Evolutionary conservation across 2,888 invertebrate genomes (phyloP).

Genomic region (Aleiodes alternator): DNA sequence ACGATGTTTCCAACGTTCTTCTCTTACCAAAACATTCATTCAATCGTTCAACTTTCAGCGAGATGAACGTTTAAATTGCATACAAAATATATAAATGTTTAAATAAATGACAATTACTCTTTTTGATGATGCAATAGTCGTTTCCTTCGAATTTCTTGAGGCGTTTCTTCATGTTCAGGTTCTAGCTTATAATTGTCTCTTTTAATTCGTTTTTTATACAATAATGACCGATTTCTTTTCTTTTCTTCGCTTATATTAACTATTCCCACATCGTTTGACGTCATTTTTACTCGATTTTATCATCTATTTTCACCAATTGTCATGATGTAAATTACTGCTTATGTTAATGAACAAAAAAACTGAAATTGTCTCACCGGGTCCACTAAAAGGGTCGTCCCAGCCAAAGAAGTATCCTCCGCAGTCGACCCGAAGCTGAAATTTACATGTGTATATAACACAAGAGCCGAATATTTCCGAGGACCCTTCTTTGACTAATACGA

Average conservation of each 20-base stretch:
- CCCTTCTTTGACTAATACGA: too few species aligned
- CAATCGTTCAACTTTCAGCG: background rate
- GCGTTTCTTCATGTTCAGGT: conserved; percentile 63
- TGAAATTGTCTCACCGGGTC: too few species aligned
- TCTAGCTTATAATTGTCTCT: conserved; percentile 67
- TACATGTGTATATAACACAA: too few species aligned
- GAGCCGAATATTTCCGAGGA: too few species aligned
- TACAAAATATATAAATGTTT: background rate
- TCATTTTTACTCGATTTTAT: background rate
- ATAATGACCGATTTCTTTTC: conserved; percentile 54
- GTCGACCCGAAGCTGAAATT: too few species aligned
- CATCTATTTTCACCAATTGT: too few species aligned
- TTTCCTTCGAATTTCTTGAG: conserved; percentile 70
- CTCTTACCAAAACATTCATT: too few species aligned
- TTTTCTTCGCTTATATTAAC: background rate
- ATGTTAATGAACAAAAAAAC: too few species aligned
- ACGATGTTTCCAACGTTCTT: too few species aligned
- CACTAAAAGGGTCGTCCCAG: too few species aligned
- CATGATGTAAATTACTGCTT: too few species aligned
- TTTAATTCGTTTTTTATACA: conserved; percentile 71
- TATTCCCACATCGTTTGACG: background rate
- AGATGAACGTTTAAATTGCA: background rate
- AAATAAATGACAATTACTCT: conserved; percentile 59
- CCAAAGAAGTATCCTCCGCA: too few species aligned
- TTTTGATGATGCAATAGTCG: conserved; percentile 67